These are phyloP conservation scores for Caenorhabditis wallacei DNA, from an alignment of 2,888 invertebrate species.

Conservation along the genomic window DNA sequence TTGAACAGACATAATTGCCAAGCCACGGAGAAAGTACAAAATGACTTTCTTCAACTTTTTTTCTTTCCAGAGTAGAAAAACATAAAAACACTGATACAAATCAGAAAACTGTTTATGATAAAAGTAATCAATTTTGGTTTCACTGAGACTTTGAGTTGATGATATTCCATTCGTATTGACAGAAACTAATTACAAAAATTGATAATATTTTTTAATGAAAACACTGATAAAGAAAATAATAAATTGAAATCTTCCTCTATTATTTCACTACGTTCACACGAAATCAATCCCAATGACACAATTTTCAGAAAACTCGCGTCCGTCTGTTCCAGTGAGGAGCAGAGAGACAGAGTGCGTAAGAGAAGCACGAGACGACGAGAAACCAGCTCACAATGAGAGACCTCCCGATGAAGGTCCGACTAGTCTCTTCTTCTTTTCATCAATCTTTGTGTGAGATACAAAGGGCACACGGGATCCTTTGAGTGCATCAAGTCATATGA, in stretches of 20 bases:
- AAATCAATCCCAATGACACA: not conserved
- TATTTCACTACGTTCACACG: not conserved
- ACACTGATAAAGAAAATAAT: not conserved
- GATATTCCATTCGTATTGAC: too few relatives aligned
- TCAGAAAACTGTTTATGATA: too few relatives aligned
- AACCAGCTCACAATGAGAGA: constrained; percentile 1
- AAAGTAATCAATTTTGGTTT: too few relatives aligned
- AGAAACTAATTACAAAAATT: too few relatives aligned
- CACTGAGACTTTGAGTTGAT: too few relatives aligned
- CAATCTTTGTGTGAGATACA: not conserved
- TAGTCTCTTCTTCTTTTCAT: not conserved
- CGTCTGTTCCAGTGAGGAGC: constrained; percentile 5
- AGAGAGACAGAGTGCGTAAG: constrained; percentile 5
- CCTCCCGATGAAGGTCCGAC: constrained; percentile 10
- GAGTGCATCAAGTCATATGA: not conserved
- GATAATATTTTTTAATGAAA: too few relatives aligned
- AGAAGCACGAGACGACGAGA: constrained; percentile 13
- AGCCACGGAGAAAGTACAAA: too few relatives aligned
- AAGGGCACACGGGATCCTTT: constrained; percentile 3
- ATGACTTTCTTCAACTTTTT: too few relatives aligned
- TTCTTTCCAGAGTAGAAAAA: too few relatives aligned
- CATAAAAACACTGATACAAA: too few relatives aligned
- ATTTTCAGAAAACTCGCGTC: not conserved
- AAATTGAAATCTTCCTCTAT: not conserved
- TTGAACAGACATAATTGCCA: too few relatives aligned